Base-by-base conservation (phyloP, 2,113 vertebrate species). In the Psilopsiagon aurifrons region DNA sequence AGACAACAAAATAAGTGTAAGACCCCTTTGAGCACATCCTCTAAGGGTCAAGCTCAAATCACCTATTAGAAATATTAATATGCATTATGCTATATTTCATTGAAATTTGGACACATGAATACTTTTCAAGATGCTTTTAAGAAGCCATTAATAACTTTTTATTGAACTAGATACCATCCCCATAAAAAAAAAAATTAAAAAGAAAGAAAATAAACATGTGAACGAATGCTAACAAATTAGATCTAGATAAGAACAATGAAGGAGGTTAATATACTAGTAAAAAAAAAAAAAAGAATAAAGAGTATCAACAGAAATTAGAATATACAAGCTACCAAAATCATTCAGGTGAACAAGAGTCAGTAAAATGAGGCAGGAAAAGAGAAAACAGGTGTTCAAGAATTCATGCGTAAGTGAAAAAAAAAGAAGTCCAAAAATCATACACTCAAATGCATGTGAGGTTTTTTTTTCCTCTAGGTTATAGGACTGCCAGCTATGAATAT, bases 381-480 rank as follows among this genome's bases (percentile, higher is more conserved):
- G 44, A 77, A 77, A 64, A 13, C 1, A 7, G 0, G 1, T 10
- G 67, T 84, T 71, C 43, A 67, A 47, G 29, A 70, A 70, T 62
- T 70, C 10, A 11, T 24, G 6, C 37, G 4, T n/a, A 59, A 67
- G 18, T 51, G 27, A 37, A 83, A 74, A 27, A n/a, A 44, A 33
- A 81, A 51, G 44, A 49, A 5, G 0, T 10, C 10, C 4, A 29
- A 31, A 80, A 57, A 37, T 59, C 3, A 17, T 59, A 29, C 19
- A 46, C 3, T 3, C 2, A 64, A 60, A 43, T 66, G 5, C 9
- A 41, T 6, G 0, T 64, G 5, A 3, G 18, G 12, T 41, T 46
- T 57, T 28, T 57, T 64, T 66, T 35, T 23, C 6, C 24, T 73
- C 14, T 73, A 51, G 7, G 9, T 83, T 52, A 27, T 18, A 44